phyloP scores from a whole-genome alignment of 2,888 invertebrate genomes.

The Eupeodes latifasciatus region DNA sequence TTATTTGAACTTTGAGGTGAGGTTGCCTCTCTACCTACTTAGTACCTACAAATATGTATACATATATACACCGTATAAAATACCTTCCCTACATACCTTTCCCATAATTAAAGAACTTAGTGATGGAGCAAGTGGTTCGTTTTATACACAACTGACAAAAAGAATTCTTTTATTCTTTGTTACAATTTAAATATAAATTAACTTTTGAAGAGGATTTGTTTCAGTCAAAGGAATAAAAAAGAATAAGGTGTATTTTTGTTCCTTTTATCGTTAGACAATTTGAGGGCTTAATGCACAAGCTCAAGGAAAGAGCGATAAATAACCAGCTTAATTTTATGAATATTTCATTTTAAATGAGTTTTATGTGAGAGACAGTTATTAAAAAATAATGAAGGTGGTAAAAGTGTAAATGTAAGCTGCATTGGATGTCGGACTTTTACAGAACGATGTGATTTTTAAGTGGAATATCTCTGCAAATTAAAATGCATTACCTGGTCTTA shows the following conservation, averaged over 20 bases:
- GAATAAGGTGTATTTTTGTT: too few relatives aligned
- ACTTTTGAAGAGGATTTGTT: slow-evolving; percentile 42
- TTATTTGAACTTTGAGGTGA: slow-evolving; percentile 20
- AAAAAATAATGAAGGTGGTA: not conserved
- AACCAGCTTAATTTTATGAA: not conserved
- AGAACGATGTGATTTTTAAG: not conserved
- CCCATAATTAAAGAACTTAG: slow-evolving; percentile 10
- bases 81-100: too few relatives aligned
- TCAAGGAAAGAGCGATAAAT: not conserved
- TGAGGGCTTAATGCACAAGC: not conserved
- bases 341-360: not conserved
- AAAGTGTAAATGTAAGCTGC: not conserved
- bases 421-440: not conserved
- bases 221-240: slow-evolving; percentile 13
- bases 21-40: not conserved
- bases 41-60: not conserved
- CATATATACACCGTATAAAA: too few relatives aligned
- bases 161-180: not conserved
- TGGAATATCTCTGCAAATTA: not conserved
- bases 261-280: not conserved
- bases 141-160: slow-evolving; percentile 22
- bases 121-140: slow-evolving; percentile 28
- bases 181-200: slow-evolving; percentile 55
- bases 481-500: too few relatives aligned
- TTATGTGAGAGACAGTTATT: slow-evolving; percentile 1